Base-by-base conservation (phyloP, 2,888 invertebrate species). In the Luffia ferchaultella region DNA sequence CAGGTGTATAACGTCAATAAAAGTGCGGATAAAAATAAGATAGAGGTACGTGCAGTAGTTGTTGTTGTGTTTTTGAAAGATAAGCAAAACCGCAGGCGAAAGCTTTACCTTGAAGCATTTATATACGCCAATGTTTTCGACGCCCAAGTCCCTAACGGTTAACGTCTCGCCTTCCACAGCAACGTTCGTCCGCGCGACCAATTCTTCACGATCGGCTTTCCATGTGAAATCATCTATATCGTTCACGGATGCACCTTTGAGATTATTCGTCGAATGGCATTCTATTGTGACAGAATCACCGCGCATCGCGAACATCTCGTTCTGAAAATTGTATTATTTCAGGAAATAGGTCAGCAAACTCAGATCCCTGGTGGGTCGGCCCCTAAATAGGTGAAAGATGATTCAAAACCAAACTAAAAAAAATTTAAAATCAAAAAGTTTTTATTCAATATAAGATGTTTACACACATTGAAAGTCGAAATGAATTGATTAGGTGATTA, bases 101-200 rank as follows among this genome's bases (percentile, higher is more conserved):
- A n/a, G n/a, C n/a, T n/a, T n/a, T 46, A 66, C 71, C 60, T 58
- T 53, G 20, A 48, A 60, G 40, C 73, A 73, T 20, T 57, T 56
- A 47, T 73, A 74, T 5, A 54, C 61, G 1, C 73, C 73, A 30
- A 51, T 52, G 46, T 73, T 70, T 30, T 46, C 62, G 0, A 62
- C 56, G 18, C 52, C 53, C 1, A 63, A 61, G 1, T 58, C 54
- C 12, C 19, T 58, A 1, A 73, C 60, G 2, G 53, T 46, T 2
- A 73, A 15, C 1, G 42, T 58, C 0, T 53, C 30, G 0, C 61
- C 62, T 1, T 62, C 53, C 1, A 64, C 50, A 3, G 53, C 50
- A 0, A 70, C 59, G 41, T 73, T 71, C 1, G 61, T 54, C 2
- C 56, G 53, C 1, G 49, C 43, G 19, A 70, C 42, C 60, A 69